Evolutionary conservation across 2,888 invertebrate species (phyloP).

Genomic region (Dicranocentrus wangi): DNA sequence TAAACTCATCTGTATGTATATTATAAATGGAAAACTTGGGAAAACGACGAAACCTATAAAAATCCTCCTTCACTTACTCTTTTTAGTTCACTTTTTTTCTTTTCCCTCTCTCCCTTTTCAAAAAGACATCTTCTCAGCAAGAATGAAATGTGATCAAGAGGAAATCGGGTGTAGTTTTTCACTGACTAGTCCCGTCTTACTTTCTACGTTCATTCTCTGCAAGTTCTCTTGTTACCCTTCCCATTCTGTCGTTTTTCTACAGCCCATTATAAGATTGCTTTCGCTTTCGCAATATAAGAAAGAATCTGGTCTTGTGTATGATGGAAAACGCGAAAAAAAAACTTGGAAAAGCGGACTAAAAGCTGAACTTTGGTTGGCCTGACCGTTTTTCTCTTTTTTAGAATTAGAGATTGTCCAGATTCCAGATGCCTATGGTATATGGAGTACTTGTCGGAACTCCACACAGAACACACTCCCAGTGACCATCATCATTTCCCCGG

Average conservation of each 20-base stretch:
- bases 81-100: constrained; percentile 18
- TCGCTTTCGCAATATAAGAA: constrained; percentile 46
- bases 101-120: constrained; percentile 17
- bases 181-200: constrained; percentile 41
- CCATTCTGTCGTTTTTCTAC: constrained; percentile 18
- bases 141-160: constrained; percentile 51
- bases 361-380: constrained; percentile 42
- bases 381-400: constrained; percentile 35
- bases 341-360: constrained; percentile 12
- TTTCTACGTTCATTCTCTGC: constrained; percentile 23
- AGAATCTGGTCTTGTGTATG: constrained; percentile 15
- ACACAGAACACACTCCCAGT: constrained; percentile 13
- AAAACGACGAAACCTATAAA: constrained; percentile 35
- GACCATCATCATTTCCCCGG: constrained; percentile 42
- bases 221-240: constrained; percentile 50
- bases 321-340: constrained; percentile 20
- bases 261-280: constrained; percentile 55
- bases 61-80: constrained; percentile 11
- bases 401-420: constrained; percentile 48
- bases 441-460: no score
- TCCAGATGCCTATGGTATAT: constrained; percentile 11
- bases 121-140: constrained; percentile 44
- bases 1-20: neutral
- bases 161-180: constrained; percentile 59
- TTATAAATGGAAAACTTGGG: constrained; percentile 11